Evolutionary conservation across 2,888 invertebrate species (phyloP).

Genomic region (Dione vanillae): DNA sequence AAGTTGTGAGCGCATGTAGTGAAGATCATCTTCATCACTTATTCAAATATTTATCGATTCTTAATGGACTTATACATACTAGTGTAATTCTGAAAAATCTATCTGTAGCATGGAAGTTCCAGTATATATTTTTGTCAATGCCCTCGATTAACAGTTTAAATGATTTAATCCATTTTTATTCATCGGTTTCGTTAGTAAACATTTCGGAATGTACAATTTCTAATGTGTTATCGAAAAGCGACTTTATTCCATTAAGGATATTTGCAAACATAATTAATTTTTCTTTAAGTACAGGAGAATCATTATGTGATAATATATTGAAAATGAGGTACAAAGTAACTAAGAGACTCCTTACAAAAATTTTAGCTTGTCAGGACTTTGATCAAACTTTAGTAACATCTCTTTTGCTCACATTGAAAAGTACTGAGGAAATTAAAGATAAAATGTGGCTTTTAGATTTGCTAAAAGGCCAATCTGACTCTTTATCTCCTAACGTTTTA

Average conservation of each 20-base stretch:
- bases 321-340: conserved; percentile 54
- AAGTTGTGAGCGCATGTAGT: conserved; percentile 63
- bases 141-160: conserved; percentile 68
- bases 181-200: conserved; percentile 46
- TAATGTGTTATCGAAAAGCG: conserved; percentile 58
- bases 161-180: conserved; percentile 66
- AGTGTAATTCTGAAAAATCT: conserved; percentile 70
- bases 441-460: conserved; percentile 63
- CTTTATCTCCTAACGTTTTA: conserved; percentile 59
- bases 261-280: conserved; percentile 57
- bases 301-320: conserved; percentile 49
- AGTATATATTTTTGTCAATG: conserved; percentile 75
- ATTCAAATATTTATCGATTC: conserved; percentile 59
- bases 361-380: conserved; percentile 65
- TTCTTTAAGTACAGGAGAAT: conserved; percentile 42
- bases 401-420: conserved; percentile 63
- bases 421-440: conserved; percentile 54
- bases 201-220: conserved; percentile 46
- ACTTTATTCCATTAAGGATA: conserved; percentile 69
- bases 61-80: conserved; percentile 68
- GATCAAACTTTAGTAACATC: conserved; percentile 70
- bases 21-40: conserved; percentile 72
- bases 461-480: conserved; percentile 67
- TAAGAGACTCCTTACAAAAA: conserved; percentile 65
- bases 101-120: conserved; percentile 75